phyloP scores from a whole-genome alignment of 1,140 invertebrate genomes.

The Ceratosolen fusciceps region DNA sequence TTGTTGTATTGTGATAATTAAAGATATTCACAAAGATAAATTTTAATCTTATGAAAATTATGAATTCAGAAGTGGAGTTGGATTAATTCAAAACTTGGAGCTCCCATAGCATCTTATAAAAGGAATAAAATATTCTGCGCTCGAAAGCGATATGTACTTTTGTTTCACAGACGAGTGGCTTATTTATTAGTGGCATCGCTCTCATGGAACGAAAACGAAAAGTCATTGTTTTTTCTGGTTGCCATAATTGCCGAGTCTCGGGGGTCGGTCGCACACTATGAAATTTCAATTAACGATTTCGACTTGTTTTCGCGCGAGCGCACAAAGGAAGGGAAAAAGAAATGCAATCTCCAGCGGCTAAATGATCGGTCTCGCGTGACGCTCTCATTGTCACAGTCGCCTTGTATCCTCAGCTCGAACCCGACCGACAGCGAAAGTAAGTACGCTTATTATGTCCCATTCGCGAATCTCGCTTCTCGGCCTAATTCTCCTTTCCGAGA shows the following conservation, averaged over 20 bases:
- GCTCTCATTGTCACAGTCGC: slow-evolving; percentile 25
- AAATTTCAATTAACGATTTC: slow-evolving; percentile 42
- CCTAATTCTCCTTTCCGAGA: neutral
- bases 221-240: slow-evolving; percentile 6
- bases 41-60: neutral
- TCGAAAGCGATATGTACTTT: slow-evolving; percentile 6
- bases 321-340: slow-evolving; percentile 4
- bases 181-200: slow-evolving; percentile 12
- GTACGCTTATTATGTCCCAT: neutral
- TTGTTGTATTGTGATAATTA: too few species aligned
- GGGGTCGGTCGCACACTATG: neutral
- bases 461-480: neutral
- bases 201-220: neutral
- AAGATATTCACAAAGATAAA: too few species aligned
- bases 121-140: neutral
- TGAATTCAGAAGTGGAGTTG: too few species aligned
- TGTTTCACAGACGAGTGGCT: neutral
- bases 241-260: neutral
- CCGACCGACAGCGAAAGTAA: slow-evolving; percentile 37
- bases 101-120: neutral
- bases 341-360: slow-evolving; percentile 1
- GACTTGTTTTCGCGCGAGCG: neutral
- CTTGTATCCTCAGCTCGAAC: neutral
- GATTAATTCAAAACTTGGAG: neutral
- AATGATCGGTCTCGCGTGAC: slow-evolving; percentile 23